Evolutionary conservation across 2,113 vertebrate species (phyloP).

Genomic region (Pelodiscus sinensis): DNA sequence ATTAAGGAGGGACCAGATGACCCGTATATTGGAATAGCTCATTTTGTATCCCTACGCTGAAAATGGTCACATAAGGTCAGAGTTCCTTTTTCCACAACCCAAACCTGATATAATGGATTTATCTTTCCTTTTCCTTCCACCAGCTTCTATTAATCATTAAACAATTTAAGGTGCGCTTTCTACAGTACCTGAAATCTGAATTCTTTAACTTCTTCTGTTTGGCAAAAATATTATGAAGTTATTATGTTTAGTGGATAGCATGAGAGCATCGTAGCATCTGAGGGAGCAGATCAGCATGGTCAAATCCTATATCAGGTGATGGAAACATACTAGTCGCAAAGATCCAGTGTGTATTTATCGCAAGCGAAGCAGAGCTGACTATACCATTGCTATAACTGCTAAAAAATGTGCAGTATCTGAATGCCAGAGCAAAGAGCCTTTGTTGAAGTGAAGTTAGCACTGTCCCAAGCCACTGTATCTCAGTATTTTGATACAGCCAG

Average conservation of each 20-base stretch:
- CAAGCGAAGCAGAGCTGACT: not conserved
- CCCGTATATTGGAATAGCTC: not conserved
- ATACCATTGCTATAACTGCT: not conserved
- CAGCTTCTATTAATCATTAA: not conserved
- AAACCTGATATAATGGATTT: not conserved
- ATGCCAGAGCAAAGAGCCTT: not conserved
- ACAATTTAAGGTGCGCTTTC: not conserved
- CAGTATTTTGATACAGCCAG: not conserved
- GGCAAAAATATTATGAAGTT: not conserved
- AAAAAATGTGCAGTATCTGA: not conserved
- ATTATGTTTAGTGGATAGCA: not conserved
- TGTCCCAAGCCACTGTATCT: not conserved
- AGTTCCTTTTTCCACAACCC: conserved; percentile 4
- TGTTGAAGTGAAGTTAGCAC: not conserved
- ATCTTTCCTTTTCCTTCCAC: not conserved
- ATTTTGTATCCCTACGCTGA: not conserved
- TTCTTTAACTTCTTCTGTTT: not conserved
- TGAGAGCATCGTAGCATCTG: not conserved
- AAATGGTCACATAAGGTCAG: not conserved
- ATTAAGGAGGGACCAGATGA: not conserved
- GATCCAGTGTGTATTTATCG: not conserved
- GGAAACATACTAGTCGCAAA: not conserved
- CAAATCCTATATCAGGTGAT: not conserved
- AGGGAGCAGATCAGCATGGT: not conserved
- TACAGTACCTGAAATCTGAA: not conserved